Conservation (phyloP, 2,888 invertebrate genomes). For the Parnassius apollo region DNA sequence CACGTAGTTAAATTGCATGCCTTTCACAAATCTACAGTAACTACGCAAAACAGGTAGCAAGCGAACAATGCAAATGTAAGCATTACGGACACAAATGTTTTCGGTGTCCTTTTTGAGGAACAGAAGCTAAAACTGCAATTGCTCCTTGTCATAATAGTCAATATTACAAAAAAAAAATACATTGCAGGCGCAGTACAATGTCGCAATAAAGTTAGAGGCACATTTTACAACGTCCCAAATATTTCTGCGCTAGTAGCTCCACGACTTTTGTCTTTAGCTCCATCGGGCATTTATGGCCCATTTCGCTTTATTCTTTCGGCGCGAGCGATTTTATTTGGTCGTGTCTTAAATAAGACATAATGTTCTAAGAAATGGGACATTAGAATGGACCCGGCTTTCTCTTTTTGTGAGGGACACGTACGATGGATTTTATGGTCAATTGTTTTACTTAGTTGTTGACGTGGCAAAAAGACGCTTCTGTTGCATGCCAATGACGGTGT, state of each 20-base stretch:
- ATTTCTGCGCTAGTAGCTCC: constrained; percentile 66
- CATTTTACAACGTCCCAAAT: constrained; percentile 69
- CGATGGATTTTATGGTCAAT: constrained; percentile 75
- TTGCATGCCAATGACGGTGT: constrained; percentile 24
- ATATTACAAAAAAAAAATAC: constrained; percentile 53
- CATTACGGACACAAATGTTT: constrained; percentile 19
- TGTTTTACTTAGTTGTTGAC: constrained; percentile 69
- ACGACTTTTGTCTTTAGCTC: constrained; percentile 68
- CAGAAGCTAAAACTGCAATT: constrained; percentile 69
- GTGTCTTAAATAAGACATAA: constrained; percentile 78
- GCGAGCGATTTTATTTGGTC: constrained; percentile 69
- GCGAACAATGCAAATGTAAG: constrained; percentile 21
- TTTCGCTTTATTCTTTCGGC: constrained; percentile 69
- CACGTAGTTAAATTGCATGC: constrained; percentile 18
- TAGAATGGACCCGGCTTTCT: constrained; percentile 73
- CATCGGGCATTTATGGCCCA: constrained; percentile 64
- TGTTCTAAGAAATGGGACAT: constrained; percentile 77
- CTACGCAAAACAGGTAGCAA: constrained; percentile 29
- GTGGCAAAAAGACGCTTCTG: constrained; percentile 53
- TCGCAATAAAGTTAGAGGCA: constrained; percentile 67
- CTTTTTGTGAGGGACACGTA: constrained; percentile 74
- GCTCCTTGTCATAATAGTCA: constrained; percentile 66
- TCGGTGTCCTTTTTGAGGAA: constrained; percentile 53
- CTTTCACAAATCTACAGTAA: constrained; percentile 37
- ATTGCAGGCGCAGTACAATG: constrained; percentile 61